Evolutionary conservation across 2,113 vertebrate genomes (phyloP).

Genomic region (Anas platyrhynchos): DNA sequence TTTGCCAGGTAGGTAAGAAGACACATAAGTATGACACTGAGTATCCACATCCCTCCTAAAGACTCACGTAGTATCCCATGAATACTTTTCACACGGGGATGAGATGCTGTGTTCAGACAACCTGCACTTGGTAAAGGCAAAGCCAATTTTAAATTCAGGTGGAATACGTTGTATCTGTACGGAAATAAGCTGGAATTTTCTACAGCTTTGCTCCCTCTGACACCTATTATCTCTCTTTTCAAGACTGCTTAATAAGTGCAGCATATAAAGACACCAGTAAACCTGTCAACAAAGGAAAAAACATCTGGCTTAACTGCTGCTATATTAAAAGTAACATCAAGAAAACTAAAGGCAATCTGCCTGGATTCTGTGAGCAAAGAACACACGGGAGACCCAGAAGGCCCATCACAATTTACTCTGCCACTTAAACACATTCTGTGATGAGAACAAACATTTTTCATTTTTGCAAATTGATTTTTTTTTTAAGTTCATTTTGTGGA

Average conservation of each 20-base stretch:
- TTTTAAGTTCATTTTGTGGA: neutral
- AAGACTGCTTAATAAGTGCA: neutral
- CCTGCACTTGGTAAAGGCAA: rapidly evolving
- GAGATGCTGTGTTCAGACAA: neutral
- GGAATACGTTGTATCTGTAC: neutral
- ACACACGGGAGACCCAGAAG: neutral
- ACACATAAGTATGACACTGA: neutral
- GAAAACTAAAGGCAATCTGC: neutral
- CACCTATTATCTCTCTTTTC: neutral
- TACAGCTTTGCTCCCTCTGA: neutral
- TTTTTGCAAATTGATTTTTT: neutral
- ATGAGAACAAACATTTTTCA: neutral
- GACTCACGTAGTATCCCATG: neutral
- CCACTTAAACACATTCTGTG: neutral
- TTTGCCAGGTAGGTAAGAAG: neutral
- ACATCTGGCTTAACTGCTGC: neutral
- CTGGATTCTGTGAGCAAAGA: neutral
- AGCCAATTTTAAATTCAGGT: neutral
- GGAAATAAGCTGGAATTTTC: neutral
- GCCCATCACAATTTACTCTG: neutral
- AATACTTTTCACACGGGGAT: neutral
- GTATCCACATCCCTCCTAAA: neutral
- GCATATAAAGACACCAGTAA: neutral
- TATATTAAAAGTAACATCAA: neutral
- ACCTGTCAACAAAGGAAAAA: neutral